Evolutionary conservation across 2,797 vertebrate genomes (phyloP), one percentile per base, ranked within the genome.

Genomic region (Aythya fuligula): DNA sequence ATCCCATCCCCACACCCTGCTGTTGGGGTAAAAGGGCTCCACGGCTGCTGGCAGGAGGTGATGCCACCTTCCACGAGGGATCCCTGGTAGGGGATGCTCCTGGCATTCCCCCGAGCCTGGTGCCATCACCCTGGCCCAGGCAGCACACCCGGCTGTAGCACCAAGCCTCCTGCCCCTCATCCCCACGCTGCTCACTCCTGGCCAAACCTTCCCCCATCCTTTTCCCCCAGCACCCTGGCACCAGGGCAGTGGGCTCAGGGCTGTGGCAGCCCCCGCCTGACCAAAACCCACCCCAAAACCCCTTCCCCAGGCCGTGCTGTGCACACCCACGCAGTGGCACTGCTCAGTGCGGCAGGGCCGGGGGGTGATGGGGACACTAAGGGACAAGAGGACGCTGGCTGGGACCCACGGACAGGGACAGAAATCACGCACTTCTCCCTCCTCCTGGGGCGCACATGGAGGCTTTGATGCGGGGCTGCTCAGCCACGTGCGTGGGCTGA

Each of bases 381-480:
- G 60, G 81, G 19, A 11, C 5, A 13, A 32, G 62, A 43, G 62
- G 32, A 61, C 0, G 0, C 4, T 1, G 65, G 19, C 36, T 60
- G 6, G 9, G 1, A 28, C 25, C 2, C 0, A 0, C 38, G 15
- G 38, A 2, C 36, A 27, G 20, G 80, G 64, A 27, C 45, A 30
- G 80, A 30, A 18, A 2, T 0, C 19, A 5, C 27, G 10, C 27
- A 9, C 13, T 1, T 32, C 15, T 51, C 22, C 45, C 71, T 49
- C 32, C 13, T 56, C 18, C n/a, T 20, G 41, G 0, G 28, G 7
- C 6, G 80, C 30, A 3, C 45, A 6, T 0, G 2, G 0, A 6
- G 8, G 64, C 24, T 19, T 4, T 79, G 4, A 27, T 2, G 14
- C 0, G 1, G n/a, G 17, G 66, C 36, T 51, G 58, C 54, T 67